phyloP scores from a whole-genome alignment of 2,797 vertebrate species.

The Neostethus bicornis region DNA sequence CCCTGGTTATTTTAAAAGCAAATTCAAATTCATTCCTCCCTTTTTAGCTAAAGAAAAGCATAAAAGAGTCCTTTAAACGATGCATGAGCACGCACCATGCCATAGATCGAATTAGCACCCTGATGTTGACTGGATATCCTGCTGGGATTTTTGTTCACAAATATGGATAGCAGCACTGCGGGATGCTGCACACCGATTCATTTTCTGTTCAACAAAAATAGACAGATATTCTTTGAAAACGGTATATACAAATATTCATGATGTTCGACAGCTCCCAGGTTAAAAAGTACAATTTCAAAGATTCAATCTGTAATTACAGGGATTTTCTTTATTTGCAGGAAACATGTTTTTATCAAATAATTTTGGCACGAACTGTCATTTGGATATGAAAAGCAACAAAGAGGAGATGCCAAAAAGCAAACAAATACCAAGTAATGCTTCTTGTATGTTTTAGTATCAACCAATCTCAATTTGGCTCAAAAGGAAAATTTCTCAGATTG shows the following conservation, averaged over 20 bases:
- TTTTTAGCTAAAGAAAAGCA: slow-evolving; percentile 11
- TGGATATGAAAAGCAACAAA: background rate
- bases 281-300: slow-evolving; percentile 39
- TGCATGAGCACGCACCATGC: slow-evolving; percentile 41
- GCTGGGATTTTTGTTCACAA: slow-evolving; percentile 53
- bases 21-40: slow-evolving; percentile 18
- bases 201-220: slow-evolving; percentile 61
- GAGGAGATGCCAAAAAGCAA: background rate
- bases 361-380: background rate
- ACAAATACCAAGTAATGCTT: background rate
- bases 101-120: slow-evolving; percentile 60
- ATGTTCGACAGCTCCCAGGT: slow-evolving; percentile 46
- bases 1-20: slow-evolving; percentile 19
- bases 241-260: slow-evolving; percentile 67
- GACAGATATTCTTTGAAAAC: slow-evolving; percentile 59
- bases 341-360: background rate
- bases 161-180: slow-evolving; percentile 61
- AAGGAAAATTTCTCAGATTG: background rate
- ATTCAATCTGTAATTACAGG: background rate
- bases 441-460: background rate
- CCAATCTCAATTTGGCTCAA: background rate
- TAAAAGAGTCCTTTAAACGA: slow-evolving; percentile 30
- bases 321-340: background rate
- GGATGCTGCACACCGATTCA: slow-evolving; percentile 59
- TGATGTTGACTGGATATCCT: slow-evolving; percentile 53